Conservation (phyloP, 1,140 invertebrate genomes). For the Pararge aegeria region DNA sequence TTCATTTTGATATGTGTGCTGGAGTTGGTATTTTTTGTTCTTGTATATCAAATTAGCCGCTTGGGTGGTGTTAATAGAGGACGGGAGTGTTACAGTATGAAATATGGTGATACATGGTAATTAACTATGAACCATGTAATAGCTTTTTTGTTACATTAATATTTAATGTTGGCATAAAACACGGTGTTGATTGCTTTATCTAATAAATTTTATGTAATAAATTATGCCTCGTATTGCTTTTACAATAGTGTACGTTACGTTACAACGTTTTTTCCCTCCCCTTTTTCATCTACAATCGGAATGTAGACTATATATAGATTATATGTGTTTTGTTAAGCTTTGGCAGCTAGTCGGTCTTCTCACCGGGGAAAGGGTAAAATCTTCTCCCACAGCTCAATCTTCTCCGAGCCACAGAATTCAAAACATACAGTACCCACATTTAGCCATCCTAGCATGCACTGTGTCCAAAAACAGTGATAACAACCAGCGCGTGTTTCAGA, state of each 20-base stretch:
- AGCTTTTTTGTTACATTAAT: conserved; percentile 27
- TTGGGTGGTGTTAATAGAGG: conserved; percentile 39
- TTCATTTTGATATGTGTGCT: conserved; percentile 10
- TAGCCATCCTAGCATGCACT: too few species aligned
- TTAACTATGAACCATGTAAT: conserved; percentile 26
- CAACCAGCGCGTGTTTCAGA: too few species aligned
- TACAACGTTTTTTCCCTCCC: too few species aligned
- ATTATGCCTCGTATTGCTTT: conserved; percentile 12
- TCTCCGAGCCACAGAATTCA: too few species aligned
- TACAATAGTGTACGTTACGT: not conserved
- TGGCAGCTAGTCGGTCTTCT: too few species aligned
- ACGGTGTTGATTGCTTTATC: conserved; percentile 18
- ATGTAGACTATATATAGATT: too few species aligned
- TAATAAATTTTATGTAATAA: conserved; percentile 11
- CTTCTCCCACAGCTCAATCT: too few species aligned
- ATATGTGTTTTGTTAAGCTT: too few species aligned
- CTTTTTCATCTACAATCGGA: too few species aligned
- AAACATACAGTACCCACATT: too few species aligned
- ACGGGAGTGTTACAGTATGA: conserved; percentile 20
- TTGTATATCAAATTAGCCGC: conserved; percentile 36
- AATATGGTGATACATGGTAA: conserved; percentile 34
- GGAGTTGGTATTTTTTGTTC: conserved; percentile 11
- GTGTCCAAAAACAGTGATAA: too few species aligned
- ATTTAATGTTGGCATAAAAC: conserved; percentile 29
- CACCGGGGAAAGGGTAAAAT: too few species aligned